Percentiles rank a stretch among this genome's conserved stretches.
These are phyloP conservation scores for Salarias fasciatus DNA, from an alignment of 2,797 vertebrate species.

Conservation along the genomic window DNA sequence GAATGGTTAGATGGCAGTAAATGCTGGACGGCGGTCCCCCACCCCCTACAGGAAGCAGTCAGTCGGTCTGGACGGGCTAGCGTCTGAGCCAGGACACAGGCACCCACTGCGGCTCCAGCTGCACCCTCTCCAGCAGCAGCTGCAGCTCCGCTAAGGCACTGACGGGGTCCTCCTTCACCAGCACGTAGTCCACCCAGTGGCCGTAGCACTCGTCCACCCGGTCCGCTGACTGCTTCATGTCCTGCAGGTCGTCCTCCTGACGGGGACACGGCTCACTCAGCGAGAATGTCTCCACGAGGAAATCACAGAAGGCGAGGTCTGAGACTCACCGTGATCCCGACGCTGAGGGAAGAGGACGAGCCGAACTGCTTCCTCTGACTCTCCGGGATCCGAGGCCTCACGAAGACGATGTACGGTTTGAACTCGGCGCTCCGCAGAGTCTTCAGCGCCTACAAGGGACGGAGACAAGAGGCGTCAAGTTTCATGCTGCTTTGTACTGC, in stretches of 20 bases:
- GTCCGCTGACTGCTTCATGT: constrained; percentile 88
- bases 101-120: constrained; percentile 89
- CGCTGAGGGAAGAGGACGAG: constrained; percentile 79
- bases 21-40: too few relatives aligned
- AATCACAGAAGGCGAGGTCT: too few relatives aligned
- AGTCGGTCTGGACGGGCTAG: constrained; percentile 53
- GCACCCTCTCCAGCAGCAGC: constrained; percentile 85
- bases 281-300: too few relatives aligned
- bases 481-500: too few relatives aligned
- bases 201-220: constrained; percentile 89
- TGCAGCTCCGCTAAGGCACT: constrained; percentile 86
- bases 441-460: constrained; percentile 86
- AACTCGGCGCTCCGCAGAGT: constrained; percentile 89
- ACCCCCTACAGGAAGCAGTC: background rate
- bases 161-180: constrained; percentile 89
- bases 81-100: constrained; percentile 89
- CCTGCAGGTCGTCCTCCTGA: constrained; percentile 90
- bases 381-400: constrained; percentile 86
- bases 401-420: constrained; percentile 91
- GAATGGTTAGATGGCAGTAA: constrained; percentile 47
- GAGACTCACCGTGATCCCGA: constrained; percentile 71
- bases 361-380: constrained; percentile 63
- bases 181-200: constrained; percentile 88
- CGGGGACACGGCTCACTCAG: background rate
- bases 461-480: too few relatives aligned